Conservation (phyloP, 2,888 invertebrate genomes). For the Agrochola macilenta region DNA sequence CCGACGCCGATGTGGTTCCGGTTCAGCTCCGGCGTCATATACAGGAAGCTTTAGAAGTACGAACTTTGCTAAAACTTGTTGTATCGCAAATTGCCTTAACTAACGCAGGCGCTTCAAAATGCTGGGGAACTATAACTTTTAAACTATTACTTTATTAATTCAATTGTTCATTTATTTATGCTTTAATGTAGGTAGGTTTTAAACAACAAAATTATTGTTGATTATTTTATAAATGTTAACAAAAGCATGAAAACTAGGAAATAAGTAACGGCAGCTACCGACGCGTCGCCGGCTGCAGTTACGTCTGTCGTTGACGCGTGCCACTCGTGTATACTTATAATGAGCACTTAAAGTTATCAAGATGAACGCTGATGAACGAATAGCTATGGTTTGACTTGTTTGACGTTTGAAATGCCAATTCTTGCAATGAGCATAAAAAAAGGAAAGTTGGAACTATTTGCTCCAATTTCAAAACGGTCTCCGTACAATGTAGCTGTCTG, state of each 20-base stretch:
- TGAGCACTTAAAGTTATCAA: neutral
- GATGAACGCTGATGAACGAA: neutral
- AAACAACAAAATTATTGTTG: neutral
- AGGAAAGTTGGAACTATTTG: neutral
- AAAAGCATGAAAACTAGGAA: too few relatives aligned
- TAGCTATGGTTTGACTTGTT: neutral
- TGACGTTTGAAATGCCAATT: constrained; percentile 16
- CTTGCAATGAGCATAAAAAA: neutral
- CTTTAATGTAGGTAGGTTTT: neutral
- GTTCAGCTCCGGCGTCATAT: too few relatives aligned
- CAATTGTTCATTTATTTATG: neutral
- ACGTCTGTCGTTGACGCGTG: too few relatives aligned
- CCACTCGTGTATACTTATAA: too few relatives aligned
- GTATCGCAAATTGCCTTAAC: constrained; percentile 45
- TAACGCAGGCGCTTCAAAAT: constrained; percentile 30
- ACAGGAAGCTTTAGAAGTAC: constrained; percentile 12
- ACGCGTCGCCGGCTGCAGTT: too few relatives aligned
- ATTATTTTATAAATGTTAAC: neutral
- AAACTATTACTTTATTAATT: constrained; percentile 1
- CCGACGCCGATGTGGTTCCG: too few relatives aligned
- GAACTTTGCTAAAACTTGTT: constrained; percentile 51
- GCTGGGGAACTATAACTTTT: neutral
- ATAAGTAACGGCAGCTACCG: too few relatives aligned
- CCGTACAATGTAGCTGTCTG: constrained; percentile 28
- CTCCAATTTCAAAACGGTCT: constrained; percentile 42